A percentile compares a stretch with the other conserved stretches of the same genome.
Evolutionary conservation across 2,888 invertebrate species (phyloP).

Genomic region (Leptothorax acervorum): DNA sequence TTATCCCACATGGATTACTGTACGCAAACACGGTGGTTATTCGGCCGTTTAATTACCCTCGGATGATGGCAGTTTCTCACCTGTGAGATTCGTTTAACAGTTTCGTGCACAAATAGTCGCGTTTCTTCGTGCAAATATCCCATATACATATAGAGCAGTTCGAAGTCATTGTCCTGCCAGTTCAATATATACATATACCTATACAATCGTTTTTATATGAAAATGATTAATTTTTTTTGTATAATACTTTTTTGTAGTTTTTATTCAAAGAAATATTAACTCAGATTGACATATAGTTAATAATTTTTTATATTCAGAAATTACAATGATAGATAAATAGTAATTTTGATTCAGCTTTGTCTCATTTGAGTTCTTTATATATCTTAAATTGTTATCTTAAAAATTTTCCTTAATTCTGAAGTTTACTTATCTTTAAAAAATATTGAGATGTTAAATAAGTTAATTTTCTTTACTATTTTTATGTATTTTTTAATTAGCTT

Average conservation of each 20-base stretch:
- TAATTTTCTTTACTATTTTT: not conserved
- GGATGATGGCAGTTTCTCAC: conserved; percentile 41
- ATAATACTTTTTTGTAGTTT: not conserved
- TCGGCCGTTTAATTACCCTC: conserved; percentile 64
- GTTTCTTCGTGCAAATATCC: not conserved
- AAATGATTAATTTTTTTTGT: not conserved
- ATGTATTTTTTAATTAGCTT: not conserved
- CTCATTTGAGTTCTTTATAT: not conserved
- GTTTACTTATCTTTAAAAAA: not conserved
- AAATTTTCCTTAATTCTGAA: not conserved
- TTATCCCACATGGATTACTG: conserved; percentile 66
- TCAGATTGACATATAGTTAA: not conserved
- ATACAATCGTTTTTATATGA: not conserved
- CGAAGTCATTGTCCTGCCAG: not conserved
- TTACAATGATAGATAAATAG: not conserved
- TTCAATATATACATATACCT: not conserved
- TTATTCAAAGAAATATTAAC: not conserved
- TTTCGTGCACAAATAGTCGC: conserved; percentile 6
- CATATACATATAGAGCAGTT: not conserved
- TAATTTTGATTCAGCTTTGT: not conserved
- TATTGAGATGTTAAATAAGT: not conserved
- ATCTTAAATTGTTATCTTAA: not conserved
- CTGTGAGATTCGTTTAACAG: conserved; percentile 32
- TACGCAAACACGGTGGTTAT: conserved; percentile 70
- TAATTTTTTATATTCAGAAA: not conserved